Conservation (phyloP, 1,140 invertebrate genomes). For the Camponotus pennsylvanicus region DNA sequence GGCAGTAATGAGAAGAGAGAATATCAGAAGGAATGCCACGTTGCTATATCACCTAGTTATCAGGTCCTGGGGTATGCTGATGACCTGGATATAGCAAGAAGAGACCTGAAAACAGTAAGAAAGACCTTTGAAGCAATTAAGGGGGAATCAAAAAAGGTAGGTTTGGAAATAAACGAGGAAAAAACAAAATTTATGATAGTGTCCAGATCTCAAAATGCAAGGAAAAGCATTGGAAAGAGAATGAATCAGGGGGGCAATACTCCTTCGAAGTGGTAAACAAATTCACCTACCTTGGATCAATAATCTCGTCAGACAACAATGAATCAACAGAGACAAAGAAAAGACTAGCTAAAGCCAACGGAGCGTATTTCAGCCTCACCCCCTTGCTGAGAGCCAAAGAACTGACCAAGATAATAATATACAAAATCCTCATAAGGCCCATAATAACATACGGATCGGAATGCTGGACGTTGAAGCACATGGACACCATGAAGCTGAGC, state of each 20-base stretch:
- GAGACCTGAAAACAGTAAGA: too few relatives aligned
- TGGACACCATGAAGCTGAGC: background rate
- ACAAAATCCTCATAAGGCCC: background rate
- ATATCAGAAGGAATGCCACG: too few relatives aligned
- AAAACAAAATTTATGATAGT: background rate
- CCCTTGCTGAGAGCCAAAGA: background rate
- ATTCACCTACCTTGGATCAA: background rate
- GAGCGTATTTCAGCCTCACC: background rate
- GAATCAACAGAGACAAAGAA: background rate
- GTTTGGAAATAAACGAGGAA: too few relatives aligned
- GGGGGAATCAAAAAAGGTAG: too few relatives aligned
- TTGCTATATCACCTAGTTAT: too few relatives aligned
- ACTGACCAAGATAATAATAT: background rate
- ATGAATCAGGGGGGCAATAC: background rate
- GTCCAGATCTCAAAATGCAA: background rate
- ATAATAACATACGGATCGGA: background rate
- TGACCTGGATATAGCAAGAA: too few relatives aligned
- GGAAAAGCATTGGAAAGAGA: background rate
- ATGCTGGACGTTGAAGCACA: background rate
- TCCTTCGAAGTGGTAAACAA: background rate
- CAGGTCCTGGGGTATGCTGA: too few relatives aligned
- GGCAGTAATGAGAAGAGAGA: too few relatives aligned
- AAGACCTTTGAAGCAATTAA: too few relatives aligned
- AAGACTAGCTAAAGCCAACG: background rate
- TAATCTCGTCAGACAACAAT: background rate